Evolutionary conservation across 2,888 invertebrate genomes (phyloP), one percentile per base, ranked within the genome.

Genomic region (Dryocosmus kuriphilus): DNA sequence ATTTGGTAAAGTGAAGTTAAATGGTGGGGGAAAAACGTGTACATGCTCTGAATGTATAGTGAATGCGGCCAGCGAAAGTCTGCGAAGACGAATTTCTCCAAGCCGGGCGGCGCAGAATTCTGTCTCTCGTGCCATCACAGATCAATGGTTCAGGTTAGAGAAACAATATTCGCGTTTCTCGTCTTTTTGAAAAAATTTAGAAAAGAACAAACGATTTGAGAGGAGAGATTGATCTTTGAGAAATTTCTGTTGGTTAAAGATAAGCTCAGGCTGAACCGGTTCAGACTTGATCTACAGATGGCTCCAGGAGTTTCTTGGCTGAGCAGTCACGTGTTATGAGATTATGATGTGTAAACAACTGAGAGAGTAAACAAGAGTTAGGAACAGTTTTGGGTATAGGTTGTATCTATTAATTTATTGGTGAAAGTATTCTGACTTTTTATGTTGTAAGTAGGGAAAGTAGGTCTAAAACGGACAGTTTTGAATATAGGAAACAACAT

Each of bases 101-200:
- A 82, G 82, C 83, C 63, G 65, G 83, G 78, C 80, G 81, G 80
- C 82, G 84, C 81, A 79, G 85, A 84, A 76, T 82, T 87, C 65
- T 84, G 86, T 82, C 83, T 86, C 78, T 86, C 84, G 83, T 86
- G 88, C 75, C 86, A 84, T 80, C 85, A 87, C 84, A 87, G 86
- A 86, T 89, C 90, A 88, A 90, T 90, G 90, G 84, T 90, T 87
- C 89, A 90, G 89, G 90, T 90, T 74, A 87, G 89, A 62, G 16
- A 22, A 7, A 35, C n/a, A 32, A 35, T n/a, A 16, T n/a, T 4
- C 14, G 16, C 14, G 38, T 38, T 38, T 38, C 0, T 4, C 0
- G 14, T 14, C 14, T 41, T 16, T 14, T 14, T 16, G 16, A 41
- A 16, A 41, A 41, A 41, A 16, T 4, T 41, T 35, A 16, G 1